Base-by-base conservation (phyloP, 2,797 vertebrate species). In the Triplophysa bombifrons region DNA sequence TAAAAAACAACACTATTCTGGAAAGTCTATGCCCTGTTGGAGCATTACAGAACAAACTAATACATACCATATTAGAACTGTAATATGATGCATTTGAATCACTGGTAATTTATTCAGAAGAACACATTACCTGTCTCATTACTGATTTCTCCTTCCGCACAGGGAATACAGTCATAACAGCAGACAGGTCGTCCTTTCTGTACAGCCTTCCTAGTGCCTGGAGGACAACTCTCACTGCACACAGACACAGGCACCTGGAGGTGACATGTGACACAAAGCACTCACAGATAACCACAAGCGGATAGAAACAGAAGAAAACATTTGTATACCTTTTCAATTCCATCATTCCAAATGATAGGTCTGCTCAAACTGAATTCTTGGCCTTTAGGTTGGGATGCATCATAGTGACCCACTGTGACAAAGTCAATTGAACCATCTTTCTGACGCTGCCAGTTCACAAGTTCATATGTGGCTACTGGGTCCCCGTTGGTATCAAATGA, bases 401-500 rank as follows among this genome's bases (percentile, higher is more conserved):
- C 88, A n/a, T 92, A 93, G 14, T 80, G 75, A 0, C 93, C 93
- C 1, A 92, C 91, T 55, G 88, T 91, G 22, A 90, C 86, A 67
- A 92, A 75, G 27, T 86, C 55, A 53, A 87, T 73, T 17, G 66
- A 55, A 10, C 90, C 88, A 71, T 72, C 85, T 46, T 81, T 12
- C 38, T 14, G 83, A 75, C 50, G 81, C 71, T 93, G 90, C 93
- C 92, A 94, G 86, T 93, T 94, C 30, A 94, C 85, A 27, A 93
- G 65, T 65, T 93, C 92, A 60, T 94, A 94, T 2, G 34, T 84
- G 76, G 90, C 91, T 66, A 90, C 85, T 41, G 93, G 89, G 73
- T 94, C 91, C 0, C 93, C 93, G 0, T 91, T 92, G 30, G 78
- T 78, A 85, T 93, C 91, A 83, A 94, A 94, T 19, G 89, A 91